A percentile compares a stretch with the other conserved stretches of the same genome.
Evolutionary conservation across 2,888 invertebrate genomes (phyloP).

Genomic region (Axea sp.): DNA sequence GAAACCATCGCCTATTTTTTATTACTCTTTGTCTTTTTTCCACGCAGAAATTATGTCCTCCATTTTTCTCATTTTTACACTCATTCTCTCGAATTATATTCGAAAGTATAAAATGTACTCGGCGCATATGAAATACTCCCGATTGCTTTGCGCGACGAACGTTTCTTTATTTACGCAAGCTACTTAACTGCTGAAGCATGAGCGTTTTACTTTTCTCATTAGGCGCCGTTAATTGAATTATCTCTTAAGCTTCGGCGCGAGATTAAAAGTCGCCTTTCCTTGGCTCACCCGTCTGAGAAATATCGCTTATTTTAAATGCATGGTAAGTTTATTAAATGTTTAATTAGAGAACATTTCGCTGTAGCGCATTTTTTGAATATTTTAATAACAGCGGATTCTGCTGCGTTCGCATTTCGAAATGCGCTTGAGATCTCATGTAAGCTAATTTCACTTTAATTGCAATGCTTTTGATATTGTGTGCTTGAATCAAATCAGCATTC

Average conservation of each 20-base stretch:
- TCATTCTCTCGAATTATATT: no score
- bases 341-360: constrained; percentile 18
- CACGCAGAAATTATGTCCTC: neutral
- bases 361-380: constrained; percentile 4
- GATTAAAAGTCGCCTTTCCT: constrained; percentile 28
- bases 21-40: neutral
- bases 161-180: constrained; percentile 25
- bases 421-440: no score
- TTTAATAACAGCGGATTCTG: no score
- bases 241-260: constrained; percentile 24
- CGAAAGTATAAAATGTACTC: no score
- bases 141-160: no score
- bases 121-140: no score
- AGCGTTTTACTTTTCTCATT: constrained; percentile 29
- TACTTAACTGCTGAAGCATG: constrained; percentile 20
- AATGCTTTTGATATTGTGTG: neutral
- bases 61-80: no score
- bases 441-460: no score
- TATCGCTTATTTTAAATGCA: constrained; percentile 17
- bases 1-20: constrained; percentile 23
- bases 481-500: neutral
- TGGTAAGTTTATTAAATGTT: constrained; percentile 35
- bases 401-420: no score
- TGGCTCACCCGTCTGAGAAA: constrained; percentile 6
- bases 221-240: constrained; percentile 42